Base-by-base conservation (phyloP, 2,113 vertebrate genomes). In the Leucosticte australis region DNA sequence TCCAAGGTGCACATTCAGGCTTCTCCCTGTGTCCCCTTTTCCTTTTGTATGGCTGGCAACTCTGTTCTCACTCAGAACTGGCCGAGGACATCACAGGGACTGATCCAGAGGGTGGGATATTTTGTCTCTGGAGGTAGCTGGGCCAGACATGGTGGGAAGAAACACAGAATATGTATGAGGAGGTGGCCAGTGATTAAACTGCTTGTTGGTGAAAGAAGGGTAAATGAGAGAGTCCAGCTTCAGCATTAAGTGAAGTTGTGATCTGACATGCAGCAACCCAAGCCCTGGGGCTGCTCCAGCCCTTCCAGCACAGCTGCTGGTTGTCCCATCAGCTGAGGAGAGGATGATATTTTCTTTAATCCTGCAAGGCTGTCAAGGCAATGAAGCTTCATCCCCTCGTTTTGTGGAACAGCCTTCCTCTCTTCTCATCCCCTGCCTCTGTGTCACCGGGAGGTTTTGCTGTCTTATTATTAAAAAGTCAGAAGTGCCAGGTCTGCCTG, bases 41-140 rank as follows among this genome's bases (percentile, higher is more conserved):
- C 47, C 44, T 44, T 33, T 44, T 55, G 65, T 41, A 21, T 19
- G n/a, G 22, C 37, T 56, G 65, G 21, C 19, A 59, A 0, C 44
- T 26, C 16, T 26, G 7, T 2, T 19, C 24, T 71, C 1, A 1
- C 57, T 84, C 2, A 0, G 55, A 59, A 75, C 30, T 9, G 41
- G 21, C 68, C 44, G 60, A 65, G 53, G 63, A 81, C 17, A 50
- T 41, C 59, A 30, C 49, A 41, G 53, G 49, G 39, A 16, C 33
- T 0, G 0, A 39, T 33, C 15, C 16, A 59, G 42, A 1, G 1
- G 18, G 6, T 39, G n/a, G n/a, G 26, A 50, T 42, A 7, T 59
- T 81, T 91, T 84, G 33, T 60, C 42, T 84, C 35, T 41, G 31
- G 56, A 30, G 18, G 4, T 6, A 70, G 50, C 73, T 55, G 47